Evolutionary conservation across 2,888 invertebrate species (phyloP).

Genomic region (Napeogenes sylphis): DNA sequence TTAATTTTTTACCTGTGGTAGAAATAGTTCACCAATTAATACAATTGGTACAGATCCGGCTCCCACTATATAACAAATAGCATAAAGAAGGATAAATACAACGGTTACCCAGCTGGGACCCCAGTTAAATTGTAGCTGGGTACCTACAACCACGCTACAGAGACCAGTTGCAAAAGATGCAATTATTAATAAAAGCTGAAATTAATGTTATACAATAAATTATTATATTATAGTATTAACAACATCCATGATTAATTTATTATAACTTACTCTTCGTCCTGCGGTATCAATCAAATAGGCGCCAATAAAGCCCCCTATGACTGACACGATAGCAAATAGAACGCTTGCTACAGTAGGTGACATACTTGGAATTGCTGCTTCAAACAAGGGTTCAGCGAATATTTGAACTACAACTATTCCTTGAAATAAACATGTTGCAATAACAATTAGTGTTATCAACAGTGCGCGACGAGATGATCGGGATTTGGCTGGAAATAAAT

Average conservation of each 20-base stretch:
- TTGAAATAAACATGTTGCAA: constrained; percentile 52
- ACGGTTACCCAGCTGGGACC: constrained; percentile 37
- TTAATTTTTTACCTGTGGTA: constrained; percentile 31
- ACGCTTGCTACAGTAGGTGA: constrained; percentile 52
- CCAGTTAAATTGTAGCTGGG: constrained; percentile 36
- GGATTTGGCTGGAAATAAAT: constrained; percentile 48
- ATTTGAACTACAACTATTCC: constrained; percentile 57
- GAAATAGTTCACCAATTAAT: constrained; percentile 32
- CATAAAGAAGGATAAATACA: constrained; percentile 33
- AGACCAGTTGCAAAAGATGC: constrained; percentile 34
- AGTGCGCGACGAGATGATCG: constrained; percentile 49
- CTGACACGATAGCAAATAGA: constrained; percentile 43
- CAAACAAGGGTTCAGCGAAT: constrained; percentile 57
- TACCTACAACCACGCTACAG: constrained; percentile 34
- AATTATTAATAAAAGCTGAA: constrained; percentile 38
- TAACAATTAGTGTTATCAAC: constrained; percentile 39
- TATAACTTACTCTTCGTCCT: constrained; percentile 53
- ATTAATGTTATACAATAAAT: constrained; percentile 8
- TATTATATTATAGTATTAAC: too few relatives aligned
- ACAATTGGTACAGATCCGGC: constrained; percentile 33
- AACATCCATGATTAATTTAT: neutral
- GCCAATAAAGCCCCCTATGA: constrained; percentile 44
- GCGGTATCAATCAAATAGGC: constrained; percentile 52
- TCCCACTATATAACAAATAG: constrained; percentile 23
- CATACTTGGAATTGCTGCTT: constrained; percentile 49